phyloP scores from a whole-genome alignment of 2,797 vertebrate species.

The Lithobates sylvaticus region DNA sequence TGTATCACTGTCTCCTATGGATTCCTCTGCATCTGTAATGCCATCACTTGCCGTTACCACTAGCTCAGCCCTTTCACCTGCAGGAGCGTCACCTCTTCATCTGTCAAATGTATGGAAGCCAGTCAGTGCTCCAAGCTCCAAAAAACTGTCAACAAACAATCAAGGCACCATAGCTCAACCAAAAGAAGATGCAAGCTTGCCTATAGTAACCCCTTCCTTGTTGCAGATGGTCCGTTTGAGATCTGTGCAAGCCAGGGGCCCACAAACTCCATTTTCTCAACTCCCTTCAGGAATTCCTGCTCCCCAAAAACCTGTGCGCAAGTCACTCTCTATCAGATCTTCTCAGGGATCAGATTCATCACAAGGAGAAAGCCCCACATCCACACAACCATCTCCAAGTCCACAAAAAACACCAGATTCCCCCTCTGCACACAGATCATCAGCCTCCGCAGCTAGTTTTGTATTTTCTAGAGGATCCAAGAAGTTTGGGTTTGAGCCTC shows the following conservation, averaged over 20 bases:
- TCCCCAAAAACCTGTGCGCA: constrained; percentile 81
- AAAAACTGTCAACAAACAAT: constrained; percentile 78
- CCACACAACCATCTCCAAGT: constrained; percentile 39
- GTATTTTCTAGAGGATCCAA: constrained; percentile 91
- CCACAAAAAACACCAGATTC: constrained; percentile 37
- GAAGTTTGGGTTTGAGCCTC: constrained; percentile 82
- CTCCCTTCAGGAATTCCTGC: constrained; percentile 18
- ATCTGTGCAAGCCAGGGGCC: constrained; percentile 80
- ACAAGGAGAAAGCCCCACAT: constrained; percentile 66
- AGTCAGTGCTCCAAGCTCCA: constrained; percentile 57
- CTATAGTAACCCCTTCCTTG: constrained; percentile 92
- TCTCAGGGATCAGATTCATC: constrained; percentile 79
- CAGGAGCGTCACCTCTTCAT: not conserved
- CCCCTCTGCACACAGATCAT: constrained; percentile 71
- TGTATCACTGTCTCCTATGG: not conserved
- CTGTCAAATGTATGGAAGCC: constrained; percentile 66
- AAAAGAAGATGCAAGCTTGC: constrained; percentile 89
- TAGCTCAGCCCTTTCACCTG: not conserved
- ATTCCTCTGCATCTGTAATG: constrained; percentile 6
- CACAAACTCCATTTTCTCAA: constrained; percentile 62
- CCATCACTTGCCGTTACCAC: not conserved
- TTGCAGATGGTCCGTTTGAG: constrained; percentile 96
- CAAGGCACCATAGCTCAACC: constrained; percentile 77
- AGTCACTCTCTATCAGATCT: constrained; percentile 78
- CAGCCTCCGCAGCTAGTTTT: constrained; percentile 91